Evolutionary conservation across 2,888 invertebrate genomes (phyloP).

Genomic region (Euplexia lucipara): DNA sequence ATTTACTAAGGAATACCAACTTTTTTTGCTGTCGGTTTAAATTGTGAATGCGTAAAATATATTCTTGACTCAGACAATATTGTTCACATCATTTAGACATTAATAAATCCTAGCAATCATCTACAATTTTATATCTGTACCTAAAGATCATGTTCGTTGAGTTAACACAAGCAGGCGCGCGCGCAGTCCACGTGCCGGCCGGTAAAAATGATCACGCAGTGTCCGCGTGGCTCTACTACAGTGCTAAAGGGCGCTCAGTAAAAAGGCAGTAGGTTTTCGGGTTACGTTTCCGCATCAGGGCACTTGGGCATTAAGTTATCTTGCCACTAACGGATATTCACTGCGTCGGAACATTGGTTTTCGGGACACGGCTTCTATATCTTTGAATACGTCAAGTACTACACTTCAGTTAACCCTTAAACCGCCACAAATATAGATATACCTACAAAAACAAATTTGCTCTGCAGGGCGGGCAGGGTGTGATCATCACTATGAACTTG

Average conservation of each 20-base stretch:
- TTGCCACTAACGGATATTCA: not conserved
- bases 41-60: too few relatives aligned
- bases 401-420: too few relatives aligned
- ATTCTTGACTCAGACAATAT: too few relatives aligned
- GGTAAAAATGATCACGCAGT: constrained; percentile 30
- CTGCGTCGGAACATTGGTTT: not conserved
- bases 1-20: too few relatives aligned
- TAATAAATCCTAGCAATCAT: not conserved
- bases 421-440: too few relatives aligned
- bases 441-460: too few relatives aligned
- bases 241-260: constrained; percentile 19
- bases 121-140: not conserved
- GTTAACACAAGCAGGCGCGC: constrained; percentile 14
- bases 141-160: not conserved
- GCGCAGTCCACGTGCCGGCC: constrained; percentile 15
- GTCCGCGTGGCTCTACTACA: constrained; percentile 19
- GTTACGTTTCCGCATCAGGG: constrained; percentile 3
- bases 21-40: too few relatives aligned
- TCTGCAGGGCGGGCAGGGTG: too few relatives aligned
- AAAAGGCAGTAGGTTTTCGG: constrained; percentile 3
- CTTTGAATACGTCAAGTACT: too few relatives aligned
- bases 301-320: not conserved
- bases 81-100: not conserved
- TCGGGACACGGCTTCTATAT: too few relatives aligned
- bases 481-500: too few relatives aligned